Base-by-base conservation (phyloP, 2,888 invertebrate genomes). In the Lathronympha strigana region DNA sequence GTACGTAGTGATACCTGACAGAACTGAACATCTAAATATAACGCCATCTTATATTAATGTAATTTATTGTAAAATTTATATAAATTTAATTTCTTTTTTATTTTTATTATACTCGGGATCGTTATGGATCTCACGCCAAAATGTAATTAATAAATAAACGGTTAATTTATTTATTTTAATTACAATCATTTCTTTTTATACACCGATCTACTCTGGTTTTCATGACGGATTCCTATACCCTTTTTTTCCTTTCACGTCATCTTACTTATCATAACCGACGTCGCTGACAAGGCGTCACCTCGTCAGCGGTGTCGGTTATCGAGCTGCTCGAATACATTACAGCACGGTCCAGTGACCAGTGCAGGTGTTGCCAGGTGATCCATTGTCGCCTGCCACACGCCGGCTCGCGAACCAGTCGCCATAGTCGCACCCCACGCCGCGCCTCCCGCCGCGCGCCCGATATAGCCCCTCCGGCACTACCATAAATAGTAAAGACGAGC, bases 111-210 rank as follows among this genome's bases (percentile, higher is more conserved):
- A 88, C 87, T 84, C 86, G 92, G 85, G 91, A 87, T 92, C 92
- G 88, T 90, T 90, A 88, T 91, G 91, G 92, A 91, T 90, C 92
- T 91, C 92, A 88, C 82, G 88, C 90, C 92, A 89, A 84, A 79
- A 88, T 91, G 92, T 92, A 92, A 92, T 92, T 92, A 91, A 92
- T 92, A 92, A 92, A 92, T 92, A 92, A 92, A 92, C 90, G 84
- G 88, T 89, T 92, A 91, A 92, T 93, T 92, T 93, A 93, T 93
- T 92, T 93, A 92, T 92, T 93, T 92, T 90, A 92, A 92, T 93
- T 92, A 92, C 92, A 92, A 66, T 85, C 80, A 86, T 88, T 91
- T 92, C 90, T 91, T 92, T 89, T 90, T 90, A 88, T 90, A 90
- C 87, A 85, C 77, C 80, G 80, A 78, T 84, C 83, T 87, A 81